Conservation (phyloP, 1,140 invertebrate genomes). For the Drosophila nebulosa region DNA sequence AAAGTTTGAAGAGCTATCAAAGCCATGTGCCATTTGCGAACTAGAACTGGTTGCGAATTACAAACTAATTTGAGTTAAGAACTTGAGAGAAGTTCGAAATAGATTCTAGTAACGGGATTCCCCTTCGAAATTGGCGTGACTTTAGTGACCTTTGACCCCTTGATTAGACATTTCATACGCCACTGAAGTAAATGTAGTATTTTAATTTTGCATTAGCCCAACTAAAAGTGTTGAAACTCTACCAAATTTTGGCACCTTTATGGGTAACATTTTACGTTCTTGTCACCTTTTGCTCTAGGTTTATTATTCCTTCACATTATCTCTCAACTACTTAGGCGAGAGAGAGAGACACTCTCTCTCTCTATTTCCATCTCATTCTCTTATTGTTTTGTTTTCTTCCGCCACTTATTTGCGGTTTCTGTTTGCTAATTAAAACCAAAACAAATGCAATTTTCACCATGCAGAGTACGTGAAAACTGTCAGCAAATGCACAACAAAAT, state of each 20-base stretch:
- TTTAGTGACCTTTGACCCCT: neutral
- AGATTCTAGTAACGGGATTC: too few species aligned
- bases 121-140: too few species aligned
- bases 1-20: too few species aligned
- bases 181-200: neutral
- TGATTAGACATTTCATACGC: too few species aligned
- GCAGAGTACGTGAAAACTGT: constrained; percentile 23
- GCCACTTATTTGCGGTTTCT: constrained; percentile 37
- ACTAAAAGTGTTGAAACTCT: constrained; percentile 40
- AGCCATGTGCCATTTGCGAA: too few species aligned
- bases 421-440: constrained; percentile 70
- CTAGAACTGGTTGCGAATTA: too few species aligned
- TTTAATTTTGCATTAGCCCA: neutral
- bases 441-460: constrained; percentile 69
- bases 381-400: neutral
- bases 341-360: too few species aligned
- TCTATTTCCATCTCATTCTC: neutral
- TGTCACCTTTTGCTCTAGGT: constrained; percentile 6
- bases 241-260: constrained; percentile 23
- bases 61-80: too few species aligned
- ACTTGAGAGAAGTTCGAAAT: too few species aligned
- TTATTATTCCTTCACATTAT: neutral
- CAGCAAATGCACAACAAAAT: constrained; percentile 2
- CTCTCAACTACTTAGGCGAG: neutral
- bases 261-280: constrained; percentile 6